Conservation (phyloP, 1,140 invertebrate genomes). For the Ooceraea biroi region DNA sequence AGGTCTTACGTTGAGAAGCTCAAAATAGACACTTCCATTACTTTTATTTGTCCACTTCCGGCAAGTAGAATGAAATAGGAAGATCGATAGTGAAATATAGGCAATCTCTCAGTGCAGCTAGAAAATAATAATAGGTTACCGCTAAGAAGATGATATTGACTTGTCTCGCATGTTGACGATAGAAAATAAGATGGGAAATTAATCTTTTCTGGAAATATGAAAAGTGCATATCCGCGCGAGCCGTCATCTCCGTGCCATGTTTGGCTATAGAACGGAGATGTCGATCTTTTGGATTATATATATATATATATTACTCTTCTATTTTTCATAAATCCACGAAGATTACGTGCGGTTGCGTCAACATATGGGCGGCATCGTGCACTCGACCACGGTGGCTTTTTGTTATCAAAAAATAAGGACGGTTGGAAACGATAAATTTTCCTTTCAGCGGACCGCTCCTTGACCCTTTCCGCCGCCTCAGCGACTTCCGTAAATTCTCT, state of each 20-base stretch:
- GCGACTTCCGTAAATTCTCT: conserved; percentile 56
- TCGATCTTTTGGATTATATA: background rate
- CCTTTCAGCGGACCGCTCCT: conserved; percentile 42
- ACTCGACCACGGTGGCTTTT: conserved; percentile 20
- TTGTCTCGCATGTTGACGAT: conserved; percentile 8
- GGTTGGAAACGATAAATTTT: conserved; percentile 53
- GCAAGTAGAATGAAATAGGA: background rate
- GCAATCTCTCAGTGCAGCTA: conserved; percentile 12
- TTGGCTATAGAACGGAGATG: background rate
- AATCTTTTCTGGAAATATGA: background rate
- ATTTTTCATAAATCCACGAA: conserved; percentile 16
- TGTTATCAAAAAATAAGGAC: conserved; percentile 38
- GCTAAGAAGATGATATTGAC: conserved; percentile 51
- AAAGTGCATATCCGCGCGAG: background rate
- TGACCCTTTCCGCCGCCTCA: conserved; percentile 52
- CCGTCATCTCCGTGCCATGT: background rate
- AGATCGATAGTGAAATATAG: conserved; percentile 59
- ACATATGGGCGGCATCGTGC: conserved; percentile 4
- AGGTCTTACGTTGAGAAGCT: conserved; percentile 33
- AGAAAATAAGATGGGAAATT: background rate
- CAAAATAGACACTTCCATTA: conserved; percentile 25
- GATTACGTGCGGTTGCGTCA: conserved; percentile 18
- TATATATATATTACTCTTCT: background rate
- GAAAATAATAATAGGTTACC: conserved; percentile 39
- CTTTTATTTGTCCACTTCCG: conserved; percentile 57